phyloP scores from a whole-genome alignment of 2,888 invertebrate genomes.

The Tineola bisselliella region DNA sequence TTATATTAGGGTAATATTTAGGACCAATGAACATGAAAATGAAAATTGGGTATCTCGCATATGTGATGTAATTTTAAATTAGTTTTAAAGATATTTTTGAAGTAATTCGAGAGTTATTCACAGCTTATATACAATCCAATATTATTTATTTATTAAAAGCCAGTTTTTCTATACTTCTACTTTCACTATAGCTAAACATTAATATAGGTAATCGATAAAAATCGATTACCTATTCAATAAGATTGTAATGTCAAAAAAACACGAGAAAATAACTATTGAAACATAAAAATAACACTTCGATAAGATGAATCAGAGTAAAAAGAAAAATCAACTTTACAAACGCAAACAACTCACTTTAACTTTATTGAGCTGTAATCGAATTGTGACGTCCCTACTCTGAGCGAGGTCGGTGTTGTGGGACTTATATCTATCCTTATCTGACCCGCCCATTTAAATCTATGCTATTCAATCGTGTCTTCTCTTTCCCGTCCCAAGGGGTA shows the following conservation, averaged over 20 bases:
- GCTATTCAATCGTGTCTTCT: slow-evolving; percentile 67
- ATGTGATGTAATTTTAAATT: too few relatives aligned
- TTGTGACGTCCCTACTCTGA: slow-evolving; percentile 61
- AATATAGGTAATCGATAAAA: background rate
- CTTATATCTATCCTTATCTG: slow-evolving; percentile 64
- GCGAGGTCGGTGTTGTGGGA: slow-evolving; percentile 45
- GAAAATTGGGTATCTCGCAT: too few relatives aligned
- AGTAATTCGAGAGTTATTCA: too few relatives aligned
- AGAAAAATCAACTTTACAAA: slow-evolving; percentile 50
- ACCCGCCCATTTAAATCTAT: slow-evolving; percentile 66
- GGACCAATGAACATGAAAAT: too few relatives aligned
- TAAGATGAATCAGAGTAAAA: slow-evolving; percentile 3
- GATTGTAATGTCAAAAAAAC: background rate
- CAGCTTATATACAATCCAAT: too few relatives aligned
- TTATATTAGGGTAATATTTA: too few relatives aligned
- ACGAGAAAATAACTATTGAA: background rate
- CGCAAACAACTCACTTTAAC: slow-evolving; percentile 68
- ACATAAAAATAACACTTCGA: slow-evolving; percentile 12
- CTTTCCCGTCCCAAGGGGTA: slow-evolving; percentile 65
- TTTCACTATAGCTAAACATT: background rate
- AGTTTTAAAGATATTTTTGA: too few relatives aligned
- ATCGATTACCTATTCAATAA: background rate
- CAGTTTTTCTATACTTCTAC: background rate
- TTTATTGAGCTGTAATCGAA: slow-evolving; percentile 69
- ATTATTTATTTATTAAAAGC: too few relatives aligned